phyloP scores from a whole-genome alignment of 2,888 invertebrate species.

The Xanthorhoe designata region DNA sequence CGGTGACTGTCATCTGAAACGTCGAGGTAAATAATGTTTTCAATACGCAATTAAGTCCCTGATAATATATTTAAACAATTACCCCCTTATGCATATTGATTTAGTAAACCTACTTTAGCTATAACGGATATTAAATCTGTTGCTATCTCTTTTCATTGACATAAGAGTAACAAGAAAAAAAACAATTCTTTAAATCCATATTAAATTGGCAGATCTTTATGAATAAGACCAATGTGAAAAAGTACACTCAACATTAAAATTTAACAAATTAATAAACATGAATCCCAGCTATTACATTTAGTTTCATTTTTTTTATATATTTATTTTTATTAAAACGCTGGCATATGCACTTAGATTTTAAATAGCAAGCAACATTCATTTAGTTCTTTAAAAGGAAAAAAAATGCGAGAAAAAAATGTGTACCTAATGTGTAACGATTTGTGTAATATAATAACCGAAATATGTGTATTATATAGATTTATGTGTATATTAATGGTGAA shows the following conservation, averaged over 20 bases:
- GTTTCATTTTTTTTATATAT: slow-evolving; percentile 7
- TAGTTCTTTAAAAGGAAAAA: slow-evolving; percentile 30
- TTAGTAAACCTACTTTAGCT: too few relatives aligned
- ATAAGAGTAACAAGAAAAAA: too few relatives aligned
- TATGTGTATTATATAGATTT: slow-evolving; percentile 72
- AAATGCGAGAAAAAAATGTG: slow-evolving; percentile 36
- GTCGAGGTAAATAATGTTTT: too few relatives aligned
- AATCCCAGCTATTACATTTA: slow-evolving; percentile 8
- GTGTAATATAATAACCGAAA: slow-evolving; percentile 64
- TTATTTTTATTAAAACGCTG: slow-evolving; percentile 27
- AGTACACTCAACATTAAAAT: background rate
- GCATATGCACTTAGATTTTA: slow-evolving; percentile 39
- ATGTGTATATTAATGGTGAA: slow-evolving; percentile 63
- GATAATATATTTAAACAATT: too few relatives aligned
- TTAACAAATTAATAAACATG: background rate
- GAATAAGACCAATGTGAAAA: too few relatives aligned
- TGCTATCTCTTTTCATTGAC: too few relatives aligned
- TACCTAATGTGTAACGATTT: slow-evolving; percentile 33
- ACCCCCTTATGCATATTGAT: too few relatives aligned
- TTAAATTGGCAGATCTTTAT: too few relatives aligned
- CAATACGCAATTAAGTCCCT: too few relatives aligned
- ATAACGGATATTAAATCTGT: too few relatives aligned
- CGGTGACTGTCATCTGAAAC: too few relatives aligned
- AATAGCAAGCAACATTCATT: slow-evolving; percentile 35
- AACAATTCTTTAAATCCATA: too few relatives aligned